Conservation (phyloP, 2,888 invertebrate species). For the Oxytorus armatus region DNA sequence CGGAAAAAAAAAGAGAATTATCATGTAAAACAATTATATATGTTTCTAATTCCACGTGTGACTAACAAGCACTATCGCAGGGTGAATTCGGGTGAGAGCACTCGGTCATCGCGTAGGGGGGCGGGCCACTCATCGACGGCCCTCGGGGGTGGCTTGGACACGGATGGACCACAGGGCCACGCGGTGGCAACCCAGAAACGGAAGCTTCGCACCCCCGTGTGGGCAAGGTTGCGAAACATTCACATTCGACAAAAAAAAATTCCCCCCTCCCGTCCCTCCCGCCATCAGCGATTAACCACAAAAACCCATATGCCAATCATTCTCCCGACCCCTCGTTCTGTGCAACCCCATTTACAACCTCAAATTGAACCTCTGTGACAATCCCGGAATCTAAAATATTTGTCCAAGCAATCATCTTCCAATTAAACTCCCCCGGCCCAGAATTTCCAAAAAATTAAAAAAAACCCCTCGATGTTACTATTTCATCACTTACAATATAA, state of each 20-base stretch:
- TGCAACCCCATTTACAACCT: background rate
- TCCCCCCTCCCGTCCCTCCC: conserved; percentile 58
- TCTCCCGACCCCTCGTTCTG: too few species aligned
- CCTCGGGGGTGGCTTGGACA: conserved; percentile 85
- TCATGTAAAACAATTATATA: conserved; percentile 57
- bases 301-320: too few species aligned
- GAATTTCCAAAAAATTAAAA: conserved; percentile 37
- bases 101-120: conserved; percentile 84
- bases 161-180: conserved; percentile 84
- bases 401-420: conserved; percentile 11
- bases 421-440: background rate
- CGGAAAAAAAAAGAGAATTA: conserved; percentile 34
- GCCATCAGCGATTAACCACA: conserved; percentile 40
- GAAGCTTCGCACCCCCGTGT: conserved; percentile 92
- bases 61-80: conserved; percentile 84
- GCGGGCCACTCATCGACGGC: conserved; percentile 85
- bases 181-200: conserved; percentile 88
- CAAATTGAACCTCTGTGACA: background rate
- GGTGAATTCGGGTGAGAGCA: conserved; percentile 85
- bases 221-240: conserved; percentile 91
- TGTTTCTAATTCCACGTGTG: conserved; percentile 74
- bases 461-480: conserved; percentile 57
- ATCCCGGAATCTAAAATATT: conserved; percentile 1
- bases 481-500: conserved; percentile 55
- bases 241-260: conserved; percentile 86